Conservation (phyloP, 1,140 invertebrate species). For the Aphidius ervi region DNA sequence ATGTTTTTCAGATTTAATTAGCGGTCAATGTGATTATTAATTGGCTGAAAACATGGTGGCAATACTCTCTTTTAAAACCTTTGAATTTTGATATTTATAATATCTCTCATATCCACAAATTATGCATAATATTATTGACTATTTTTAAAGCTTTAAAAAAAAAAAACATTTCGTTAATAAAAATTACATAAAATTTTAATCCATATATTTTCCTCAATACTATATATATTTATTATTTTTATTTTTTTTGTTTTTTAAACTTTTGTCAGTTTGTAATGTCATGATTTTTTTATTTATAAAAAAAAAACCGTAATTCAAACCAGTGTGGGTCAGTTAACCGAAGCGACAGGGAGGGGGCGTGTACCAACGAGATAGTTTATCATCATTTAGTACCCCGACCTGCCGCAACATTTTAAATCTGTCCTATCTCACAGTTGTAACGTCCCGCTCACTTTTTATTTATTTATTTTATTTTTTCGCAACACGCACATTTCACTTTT, state of each 20-base stretch:
- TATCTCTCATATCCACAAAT: constrained; percentile 40
- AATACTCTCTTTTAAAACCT: constrained; percentile 24
- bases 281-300: no score
- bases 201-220: no score
- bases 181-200: no score
- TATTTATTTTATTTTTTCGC: constrained; percentile 4
- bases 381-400: constrained; percentile 50
- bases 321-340: constrained; percentile 41
- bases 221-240: constrained; percentile 19
- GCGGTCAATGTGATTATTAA: constrained; percentile 49
- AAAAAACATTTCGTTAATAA: no score
- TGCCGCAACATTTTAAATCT: constrained; percentile 53
- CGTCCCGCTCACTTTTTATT: constrained; percentile 10
- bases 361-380: constrained; percentile 46
- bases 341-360: constrained; percentile 24
- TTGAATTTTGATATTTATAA: constrained; percentile 32
- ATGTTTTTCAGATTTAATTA: constrained; percentile 53
- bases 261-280: constrained; percentile 26
- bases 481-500: background rate
- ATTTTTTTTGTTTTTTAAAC: constrained; percentile 29
- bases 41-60: constrained; percentile 36
- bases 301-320: constrained; percentile 41
- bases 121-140: constrained; percentile 16
- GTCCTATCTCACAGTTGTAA: constrained; percentile 37
- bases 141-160: no score